phyloP scores from a whole-genome alignment of 1,140 invertebrate species.

The Eulimnadia texana region DNA sequence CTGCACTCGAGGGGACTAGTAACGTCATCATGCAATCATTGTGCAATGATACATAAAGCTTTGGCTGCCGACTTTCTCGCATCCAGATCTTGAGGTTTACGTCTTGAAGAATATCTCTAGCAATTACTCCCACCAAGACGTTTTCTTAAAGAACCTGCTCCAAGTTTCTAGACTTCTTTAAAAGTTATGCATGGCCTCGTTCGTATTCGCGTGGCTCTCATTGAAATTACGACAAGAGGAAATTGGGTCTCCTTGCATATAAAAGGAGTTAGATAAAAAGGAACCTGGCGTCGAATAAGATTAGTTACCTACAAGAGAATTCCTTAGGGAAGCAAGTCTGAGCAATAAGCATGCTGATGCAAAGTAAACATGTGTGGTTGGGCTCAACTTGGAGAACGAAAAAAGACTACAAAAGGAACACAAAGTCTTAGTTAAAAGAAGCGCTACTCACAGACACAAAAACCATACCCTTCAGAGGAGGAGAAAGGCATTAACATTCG shows the following conservation, averaged over 20 bases:
- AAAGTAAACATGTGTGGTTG: neutral
- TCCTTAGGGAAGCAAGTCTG: neutral
- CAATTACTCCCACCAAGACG: neutral
- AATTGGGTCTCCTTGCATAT: neutral
- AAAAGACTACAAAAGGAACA: neutral
- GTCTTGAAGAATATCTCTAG: neutral
- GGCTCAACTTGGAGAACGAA: neutral
- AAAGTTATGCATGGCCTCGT: too few species aligned
- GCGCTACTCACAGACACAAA: neutral
- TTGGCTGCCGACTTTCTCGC: neutral
- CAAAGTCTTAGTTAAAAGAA: too few species aligned
- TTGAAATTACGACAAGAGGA: neutral
- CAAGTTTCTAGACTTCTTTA: too few species aligned
- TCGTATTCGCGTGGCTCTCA: too few species aligned
- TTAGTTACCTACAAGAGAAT: neutral
- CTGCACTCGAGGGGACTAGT: neutral
- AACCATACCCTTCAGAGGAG: neutral
- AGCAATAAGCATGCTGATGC: neutral
- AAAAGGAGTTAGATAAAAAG: neutral
- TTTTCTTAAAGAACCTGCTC: too few species aligned
- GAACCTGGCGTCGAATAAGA: neutral
- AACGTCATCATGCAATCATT: neutral
- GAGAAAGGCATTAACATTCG: neutral
- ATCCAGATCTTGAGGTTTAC: neutral
- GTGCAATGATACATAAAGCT: neutral